Evolutionary conservation across 1,140 invertebrate species (phyloP), one percentile per base, ranked within the genome.

Genomic region (Propsilocerus akamusi): DNA sequence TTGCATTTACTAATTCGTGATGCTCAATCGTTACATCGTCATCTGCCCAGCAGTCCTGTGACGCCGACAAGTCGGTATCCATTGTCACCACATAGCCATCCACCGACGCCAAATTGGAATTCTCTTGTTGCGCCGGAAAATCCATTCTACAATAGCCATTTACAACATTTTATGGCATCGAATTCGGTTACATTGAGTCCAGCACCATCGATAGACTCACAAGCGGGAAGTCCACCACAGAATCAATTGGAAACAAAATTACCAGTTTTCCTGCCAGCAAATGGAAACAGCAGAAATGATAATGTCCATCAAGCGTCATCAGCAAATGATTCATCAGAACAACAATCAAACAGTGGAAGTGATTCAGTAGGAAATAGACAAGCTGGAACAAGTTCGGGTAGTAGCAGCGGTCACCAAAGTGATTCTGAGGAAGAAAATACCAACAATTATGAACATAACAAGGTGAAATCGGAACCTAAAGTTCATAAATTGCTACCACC

Each of bases 161-260:
- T 81, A 59, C 80, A 79, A 34, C 78, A 79, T 59, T 72, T 83
- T 14, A 78, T 78, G 63, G 73, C 76, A 53, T 72, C 69, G 49
- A 89, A 86, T 59, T 90, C 87, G 11, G 87, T 92, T 1, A 91
- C 87, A 2, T 68, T 91, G 49, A 91, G 86, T 59, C 88, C 88
- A 26, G 86, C 88, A 11, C 87, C 86, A 0, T 90, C 86, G 5
- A 73, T 89, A 5, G 86, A 90, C 59, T 90, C 86, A 57, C 86
- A 86, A 53, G 79, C 83, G 6, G 84, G 86, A 26, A 86, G 83
- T 53, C 86, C 86, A 6, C 83, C 84, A 32, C 80, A 86, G 63
- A 70, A 76, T 30, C 74, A 80, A 41, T n/a, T n/a, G n/a, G n/a
- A n/a, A n/a, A n/a, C n/a, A n/a, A n/a, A n/a, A n/a, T n/a, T 28